phyloP scores from a whole-genome alignment of 2,888 invertebrate genomes.

The Andrena praecox region DNA sequence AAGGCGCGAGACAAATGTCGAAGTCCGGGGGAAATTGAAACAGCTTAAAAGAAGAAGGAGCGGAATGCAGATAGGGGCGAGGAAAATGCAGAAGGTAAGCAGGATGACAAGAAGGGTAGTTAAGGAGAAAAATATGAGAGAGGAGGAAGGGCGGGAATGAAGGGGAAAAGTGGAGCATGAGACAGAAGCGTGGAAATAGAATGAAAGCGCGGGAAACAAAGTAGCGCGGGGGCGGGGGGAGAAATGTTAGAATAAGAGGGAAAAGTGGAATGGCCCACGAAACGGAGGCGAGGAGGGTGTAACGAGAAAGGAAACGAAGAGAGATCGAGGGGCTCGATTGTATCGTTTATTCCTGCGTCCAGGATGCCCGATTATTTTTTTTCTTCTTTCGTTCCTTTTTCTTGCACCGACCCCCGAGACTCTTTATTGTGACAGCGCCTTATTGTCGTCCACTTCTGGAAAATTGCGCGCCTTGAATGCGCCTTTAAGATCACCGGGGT shows the following conservation, averaged over 20 bases:
- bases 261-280: neutral
- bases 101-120: no score
- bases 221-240: no score
- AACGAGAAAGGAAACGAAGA: constrained; percentile 19
- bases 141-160: no score
- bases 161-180: no score
- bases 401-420: constrained; percentile 52
- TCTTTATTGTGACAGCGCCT: constrained; percentile 79
- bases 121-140: no score
- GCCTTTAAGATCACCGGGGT: constrained; percentile 69
- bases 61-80: no score
- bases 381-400: constrained; percentile 17
- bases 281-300: neutral
- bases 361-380: constrained; percentile 75
- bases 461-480: constrained; percentile 75
- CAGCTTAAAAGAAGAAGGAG: no score
- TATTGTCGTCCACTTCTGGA: constrained; percentile 82
- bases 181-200: neutral
- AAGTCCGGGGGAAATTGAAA: no score
- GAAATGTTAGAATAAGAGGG: neutral
- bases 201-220: neutral
- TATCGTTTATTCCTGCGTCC: constrained; percentile 80
- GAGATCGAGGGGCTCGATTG: constrained; percentile 77
- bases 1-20: no score
- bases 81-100: no score